Conservation (phyloP, 2,113 vertebrate genomes). For the Pristiophorus japonicus region DNA sequence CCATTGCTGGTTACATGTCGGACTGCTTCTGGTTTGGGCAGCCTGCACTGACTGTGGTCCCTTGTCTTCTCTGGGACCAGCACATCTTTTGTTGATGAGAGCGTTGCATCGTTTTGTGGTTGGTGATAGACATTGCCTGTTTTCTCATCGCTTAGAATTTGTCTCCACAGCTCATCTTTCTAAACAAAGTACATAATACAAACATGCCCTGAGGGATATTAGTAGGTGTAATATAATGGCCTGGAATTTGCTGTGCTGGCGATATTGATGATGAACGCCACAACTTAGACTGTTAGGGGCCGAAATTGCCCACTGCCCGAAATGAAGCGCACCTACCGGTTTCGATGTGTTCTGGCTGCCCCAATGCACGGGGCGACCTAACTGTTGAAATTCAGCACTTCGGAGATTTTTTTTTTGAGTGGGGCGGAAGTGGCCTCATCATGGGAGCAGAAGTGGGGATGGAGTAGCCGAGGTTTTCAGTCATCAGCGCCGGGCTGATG, state of each 20-base stretch:
- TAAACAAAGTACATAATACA: background rate
- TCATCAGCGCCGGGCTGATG: too few relatives aligned
- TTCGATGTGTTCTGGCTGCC: too few relatives aligned
- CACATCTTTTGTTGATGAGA: background rate
- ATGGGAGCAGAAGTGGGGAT: too few relatives aligned
- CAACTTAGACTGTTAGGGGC: background rate
- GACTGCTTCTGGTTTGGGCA: background rate
- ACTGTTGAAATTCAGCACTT: too few relatives aligned
- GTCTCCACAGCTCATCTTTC: constrained; percentile 26
- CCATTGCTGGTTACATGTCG: constrained; percentile 1
- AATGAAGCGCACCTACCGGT: too few relatives aligned
- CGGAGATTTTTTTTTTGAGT: too few relatives aligned
- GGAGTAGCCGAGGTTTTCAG: too few relatives aligned
- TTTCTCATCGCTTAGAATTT: background rate
- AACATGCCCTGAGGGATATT: background rate
- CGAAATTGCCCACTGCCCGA: too few relatives aligned
- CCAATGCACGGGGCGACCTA: too few relatives aligned
- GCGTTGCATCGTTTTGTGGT: background rate
- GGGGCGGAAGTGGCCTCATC: too few relatives aligned
- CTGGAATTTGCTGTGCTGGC: background rate
- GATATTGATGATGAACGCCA: background rate
- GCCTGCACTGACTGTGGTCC: background rate
- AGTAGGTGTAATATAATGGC: background rate
- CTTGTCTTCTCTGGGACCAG: background rate
- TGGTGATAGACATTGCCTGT: background rate